A percentile compares a stretch with the other conserved stretches of the same genome.
These are phyloP conservation scores for Lasioglossum lativentre DNA, from an alignment of 2,888 invertebrate genomes.

Conservation along the genomic window DNA sequence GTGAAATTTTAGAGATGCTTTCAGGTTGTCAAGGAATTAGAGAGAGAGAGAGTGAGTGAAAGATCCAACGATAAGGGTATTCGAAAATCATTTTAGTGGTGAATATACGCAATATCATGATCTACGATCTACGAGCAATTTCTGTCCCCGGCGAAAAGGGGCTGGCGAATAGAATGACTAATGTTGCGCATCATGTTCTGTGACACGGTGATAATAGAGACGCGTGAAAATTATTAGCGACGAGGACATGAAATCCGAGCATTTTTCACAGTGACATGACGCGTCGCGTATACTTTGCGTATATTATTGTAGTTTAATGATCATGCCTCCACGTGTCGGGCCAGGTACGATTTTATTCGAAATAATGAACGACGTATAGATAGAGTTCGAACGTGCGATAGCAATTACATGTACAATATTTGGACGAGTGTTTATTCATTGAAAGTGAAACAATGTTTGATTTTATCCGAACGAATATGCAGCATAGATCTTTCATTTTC, in stretches of 20 bases:
- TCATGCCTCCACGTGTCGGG: neutral
- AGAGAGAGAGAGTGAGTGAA: neutral
- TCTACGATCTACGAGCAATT: neutral
- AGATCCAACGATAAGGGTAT: neutral
- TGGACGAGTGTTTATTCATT: neutral
- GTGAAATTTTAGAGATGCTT: neutral
- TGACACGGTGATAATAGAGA: slow-evolving; percentile 12
- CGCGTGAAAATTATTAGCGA: slow-evolving; percentile 11
- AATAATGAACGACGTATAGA: neutral
- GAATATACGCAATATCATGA: neutral
- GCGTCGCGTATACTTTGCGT: neutral
- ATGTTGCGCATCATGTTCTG: slow-evolving; percentile 4
- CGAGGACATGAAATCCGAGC: neutral
- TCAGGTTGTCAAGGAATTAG: neutral
- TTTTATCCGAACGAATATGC: neutral
- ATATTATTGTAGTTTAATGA: slow-evolving; percentile 18
- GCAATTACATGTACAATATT: neutral
- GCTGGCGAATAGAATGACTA: neutral
- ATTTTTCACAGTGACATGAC: slow-evolving; percentile 3
- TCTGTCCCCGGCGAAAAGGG: neutral
- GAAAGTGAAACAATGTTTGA: neutral
- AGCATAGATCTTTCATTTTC: neutral
- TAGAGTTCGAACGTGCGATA: neutral
- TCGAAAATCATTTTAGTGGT: neutral
- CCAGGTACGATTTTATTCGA: neutral